Base-by-base conservation (phyloP, 2,888 invertebrate species). In the Mellilla xanthometata region DNA sequence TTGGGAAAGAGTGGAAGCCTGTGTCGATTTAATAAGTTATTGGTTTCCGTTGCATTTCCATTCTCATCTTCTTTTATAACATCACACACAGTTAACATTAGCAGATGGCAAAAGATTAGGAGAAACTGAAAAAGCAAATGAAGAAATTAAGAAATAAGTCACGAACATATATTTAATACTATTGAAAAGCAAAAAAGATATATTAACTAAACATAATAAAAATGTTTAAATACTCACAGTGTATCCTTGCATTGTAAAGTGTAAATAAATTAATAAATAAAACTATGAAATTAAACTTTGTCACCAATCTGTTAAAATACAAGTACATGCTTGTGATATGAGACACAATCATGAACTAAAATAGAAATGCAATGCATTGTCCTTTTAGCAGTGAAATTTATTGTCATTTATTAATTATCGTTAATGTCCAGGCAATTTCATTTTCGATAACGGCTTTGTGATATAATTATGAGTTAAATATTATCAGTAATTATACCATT, bases 1-100 rank as follows among this genome's bases (percentile, higher is more conserved):
- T 58, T 75, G 0, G 73, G 70, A 39, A 72, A 72, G 12, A 73
- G 31, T 2, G 60, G 36, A 1, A 59, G 32, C 22, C 54, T 60
- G 12, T 53, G 52, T 12, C 60, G 42, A 19, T 68, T 63, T 34
- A 9, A n/a, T 29, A 33, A 5, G 3, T 12, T 22, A 6, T 35
- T 23, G 6, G 4, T 11, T 2, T 13, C 8, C 2, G n/a, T 13
- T n/a, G 28, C 28, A 24, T 11, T 24, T 1, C n/a, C n/a, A 7
- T 26, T 12, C 2, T n/a, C 29, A 8, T 24, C 12, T 30, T 29
- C 12, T 5, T 26, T 24, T 10, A 3, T 5, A 30, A 2, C 3
- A 26, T 26, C 12, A 19, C 34, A 12, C 6, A 30, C 4, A 3
- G 10, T 15, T 19, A 39, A 4, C 2, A 15, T 35, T 24, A 39